These are phyloP conservation scores for Brachystomella parvula DNA, from an alignment of 1,140 invertebrate species.

Conservation along the genomic window DNA sequence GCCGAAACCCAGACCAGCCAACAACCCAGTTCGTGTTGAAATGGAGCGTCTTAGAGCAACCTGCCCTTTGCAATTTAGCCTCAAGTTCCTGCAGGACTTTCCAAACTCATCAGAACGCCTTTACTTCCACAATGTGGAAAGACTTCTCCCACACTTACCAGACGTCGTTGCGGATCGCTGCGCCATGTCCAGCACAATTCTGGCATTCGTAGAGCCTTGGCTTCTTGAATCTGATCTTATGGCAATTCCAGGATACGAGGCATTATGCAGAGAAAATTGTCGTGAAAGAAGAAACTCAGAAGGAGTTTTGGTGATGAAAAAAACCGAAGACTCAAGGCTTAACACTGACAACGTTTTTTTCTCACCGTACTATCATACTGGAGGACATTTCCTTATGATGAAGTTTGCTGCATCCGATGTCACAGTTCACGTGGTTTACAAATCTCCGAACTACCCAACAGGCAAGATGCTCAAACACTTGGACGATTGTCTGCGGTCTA, in stretches of 20 bases:
- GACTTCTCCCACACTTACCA: not conserved
- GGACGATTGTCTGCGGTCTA: not conserved
- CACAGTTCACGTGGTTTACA: not conserved
- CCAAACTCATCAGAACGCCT: not conserved
- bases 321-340: not conserved
- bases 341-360: not conserved
- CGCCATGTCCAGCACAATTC: not conserved
- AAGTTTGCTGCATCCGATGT: not conserved
- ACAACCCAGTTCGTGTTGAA: not conserved
- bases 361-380: not conserved
- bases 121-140: not conserved
- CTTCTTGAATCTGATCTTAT: not conserved
- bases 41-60: not conserved
- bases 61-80: not conserved
- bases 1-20: not conserved
- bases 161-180: not conserved
- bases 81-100: not conserved
- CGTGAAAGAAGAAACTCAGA: not conserved
- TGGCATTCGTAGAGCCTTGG: not conserved
- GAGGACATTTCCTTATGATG: not conserved
- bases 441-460: not conserved
- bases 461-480: not conserved
- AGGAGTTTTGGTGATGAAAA: not conserved
- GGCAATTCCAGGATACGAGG: not conserved
- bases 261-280: not conserved